Evolutionary conservation across 2,888 invertebrate genomes (phyloP).

Genomic region (Electrophaes corylata): DNA sequence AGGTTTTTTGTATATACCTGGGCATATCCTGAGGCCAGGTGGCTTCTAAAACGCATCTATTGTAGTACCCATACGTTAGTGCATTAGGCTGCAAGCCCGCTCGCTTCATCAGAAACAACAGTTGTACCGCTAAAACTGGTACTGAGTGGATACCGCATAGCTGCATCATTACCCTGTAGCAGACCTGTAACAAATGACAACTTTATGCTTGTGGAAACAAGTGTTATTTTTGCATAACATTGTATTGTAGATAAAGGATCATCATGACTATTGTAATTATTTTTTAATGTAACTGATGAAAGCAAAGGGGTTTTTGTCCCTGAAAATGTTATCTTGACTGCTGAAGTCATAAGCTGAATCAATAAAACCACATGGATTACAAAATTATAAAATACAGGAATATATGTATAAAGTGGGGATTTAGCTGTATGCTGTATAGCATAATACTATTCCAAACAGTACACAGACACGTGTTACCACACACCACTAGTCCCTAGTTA

Average conservation of each 20-base stretch:
- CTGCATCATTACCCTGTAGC: slow-evolving; percentile 99
- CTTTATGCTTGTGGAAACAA: neutral
- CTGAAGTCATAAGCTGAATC: too few species aligned
- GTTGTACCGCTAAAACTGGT: slow-evolving; percentile 96
- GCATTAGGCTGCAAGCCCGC: slow-evolving; percentile 98
- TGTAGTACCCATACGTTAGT: slow-evolving; percentile 95
- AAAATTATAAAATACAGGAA: too few species aligned
- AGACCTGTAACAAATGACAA: slow-evolving; percentile 85
- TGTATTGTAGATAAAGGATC: neutral
- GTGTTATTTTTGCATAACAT: neutral
- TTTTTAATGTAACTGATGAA: too few species aligned
- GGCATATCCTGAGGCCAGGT: slow-evolving; percentile 95
- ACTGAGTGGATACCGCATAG: slow-evolving; percentile 97
- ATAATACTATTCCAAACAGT: too few species aligned
- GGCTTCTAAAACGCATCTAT: slow-evolving; percentile 94
- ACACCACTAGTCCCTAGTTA: too few species aligned
- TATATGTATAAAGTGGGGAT: too few species aligned
- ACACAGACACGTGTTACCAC: too few species aligned
- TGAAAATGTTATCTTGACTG: too few species aligned
- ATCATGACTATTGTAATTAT: too few species aligned
- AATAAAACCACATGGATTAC: too few species aligned
- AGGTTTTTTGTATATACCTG: slow-evolving; percentile 61
- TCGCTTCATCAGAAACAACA: slow-evolving; percentile 95
- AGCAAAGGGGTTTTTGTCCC: too few species aligned
- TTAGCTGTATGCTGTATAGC: too few species aligned